Evolutionary conservation across 2,113 vertebrate species (phyloP).

Genomic region (human): DNA sequence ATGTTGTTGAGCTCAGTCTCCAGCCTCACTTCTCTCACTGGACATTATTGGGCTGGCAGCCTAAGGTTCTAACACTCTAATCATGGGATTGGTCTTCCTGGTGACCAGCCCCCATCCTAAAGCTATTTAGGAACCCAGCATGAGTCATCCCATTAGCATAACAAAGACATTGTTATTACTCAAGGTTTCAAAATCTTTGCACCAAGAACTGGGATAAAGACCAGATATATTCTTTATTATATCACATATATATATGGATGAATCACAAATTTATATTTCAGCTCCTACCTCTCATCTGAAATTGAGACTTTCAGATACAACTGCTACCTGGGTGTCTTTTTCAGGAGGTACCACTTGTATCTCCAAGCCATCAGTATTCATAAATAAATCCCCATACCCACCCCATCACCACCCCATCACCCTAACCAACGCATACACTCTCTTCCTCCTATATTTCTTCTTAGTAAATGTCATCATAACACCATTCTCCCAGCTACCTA

Average conservation of each 20-base stretch:
- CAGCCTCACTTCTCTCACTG: not conserved
- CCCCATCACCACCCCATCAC: too few relatives aligned
- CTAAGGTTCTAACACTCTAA: not conserved
- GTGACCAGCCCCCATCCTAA: not conserved
- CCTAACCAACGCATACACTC: not conserved
- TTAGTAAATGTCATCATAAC: not conserved
- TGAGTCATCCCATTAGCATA: not conserved
- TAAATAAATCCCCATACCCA: not conserved
- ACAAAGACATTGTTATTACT: not conserved
- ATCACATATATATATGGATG: not conserved
- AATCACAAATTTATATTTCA: constrained; percentile 1
- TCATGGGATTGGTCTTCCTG: not conserved
- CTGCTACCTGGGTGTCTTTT: not conserved
- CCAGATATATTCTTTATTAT: not conserved
- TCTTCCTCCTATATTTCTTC: not conserved
- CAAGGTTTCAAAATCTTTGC: not conserved
- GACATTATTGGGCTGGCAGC: not conserved
- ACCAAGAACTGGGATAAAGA: not conserved
- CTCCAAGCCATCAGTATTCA: not conserved
- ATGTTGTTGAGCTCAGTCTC: not conserved
- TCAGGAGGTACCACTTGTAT: not conserved
- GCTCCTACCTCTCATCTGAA: not conserved
- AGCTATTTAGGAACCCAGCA: not conserved
- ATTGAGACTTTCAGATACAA: not conserved
- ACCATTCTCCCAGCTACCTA: not conserved